These are phyloP conservation scores for Pangasius macronema DNA, from an alignment of 2,797 vertebrate species.

Conservation along the genomic window DNA sequence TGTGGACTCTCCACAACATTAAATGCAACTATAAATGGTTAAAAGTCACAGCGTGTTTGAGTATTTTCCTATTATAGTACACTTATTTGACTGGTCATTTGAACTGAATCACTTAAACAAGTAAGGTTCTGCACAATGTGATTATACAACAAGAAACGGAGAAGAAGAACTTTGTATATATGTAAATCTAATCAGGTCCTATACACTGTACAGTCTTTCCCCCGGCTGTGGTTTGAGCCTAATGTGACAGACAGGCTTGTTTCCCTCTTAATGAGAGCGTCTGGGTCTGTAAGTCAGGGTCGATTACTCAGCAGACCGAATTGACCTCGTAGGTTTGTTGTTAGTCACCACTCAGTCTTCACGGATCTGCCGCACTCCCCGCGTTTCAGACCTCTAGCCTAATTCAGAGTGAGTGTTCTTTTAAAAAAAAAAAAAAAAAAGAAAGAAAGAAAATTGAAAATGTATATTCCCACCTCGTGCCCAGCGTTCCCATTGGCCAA, in stretches of 20 bases:
- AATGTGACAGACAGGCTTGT: conserved; percentile 13
- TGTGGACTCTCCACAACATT: background rate
- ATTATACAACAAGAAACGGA: background rate
- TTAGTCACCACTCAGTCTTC: no score
- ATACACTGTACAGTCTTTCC: conserved; percentile 17
- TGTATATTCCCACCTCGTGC: background rate
- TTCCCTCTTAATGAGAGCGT: conserved; percentile 8
- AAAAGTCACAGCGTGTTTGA: background rate
- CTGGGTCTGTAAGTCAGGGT: background rate
- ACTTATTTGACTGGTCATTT: background rate
- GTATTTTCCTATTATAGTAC: background rate
- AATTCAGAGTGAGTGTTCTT: background rate
- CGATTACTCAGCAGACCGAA: no score
- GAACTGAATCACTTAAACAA: no score
- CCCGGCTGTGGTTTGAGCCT: conserved; percentile 19
- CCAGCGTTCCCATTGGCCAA: background rate
- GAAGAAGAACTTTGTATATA: background rate
- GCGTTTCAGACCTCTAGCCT: conserved; percentile 5
- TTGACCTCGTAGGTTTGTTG: no score
- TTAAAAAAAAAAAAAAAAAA: background rate
- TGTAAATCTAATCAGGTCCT: background rate
- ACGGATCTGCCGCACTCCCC: no score
- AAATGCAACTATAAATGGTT: background rate
- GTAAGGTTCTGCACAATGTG: no score
- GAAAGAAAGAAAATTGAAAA: background rate